Conservation (phyloP, 2,888 invertebrate genomes). For the Micoletzkya japonica region DNA sequence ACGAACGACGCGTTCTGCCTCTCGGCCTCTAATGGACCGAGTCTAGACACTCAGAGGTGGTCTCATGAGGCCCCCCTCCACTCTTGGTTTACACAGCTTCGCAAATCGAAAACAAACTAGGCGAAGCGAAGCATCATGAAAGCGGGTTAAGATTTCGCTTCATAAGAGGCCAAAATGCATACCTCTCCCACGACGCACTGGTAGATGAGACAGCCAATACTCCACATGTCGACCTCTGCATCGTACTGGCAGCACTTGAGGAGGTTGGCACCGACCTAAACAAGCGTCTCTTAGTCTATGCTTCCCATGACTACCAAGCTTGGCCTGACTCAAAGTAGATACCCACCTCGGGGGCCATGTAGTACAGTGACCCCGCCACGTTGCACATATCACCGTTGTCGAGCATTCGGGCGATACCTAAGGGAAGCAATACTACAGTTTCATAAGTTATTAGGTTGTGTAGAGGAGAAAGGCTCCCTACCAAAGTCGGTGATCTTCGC, state of each 20-base stretch:
- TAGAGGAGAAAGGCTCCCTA: conserved; percentile 15
- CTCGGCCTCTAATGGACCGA: too few species aligned
- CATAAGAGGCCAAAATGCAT: too few species aligned
- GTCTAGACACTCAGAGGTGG: too few species aligned
- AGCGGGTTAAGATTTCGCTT: too few species aligned
- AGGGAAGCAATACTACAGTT: background rate
- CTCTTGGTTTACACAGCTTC: too few species aligned
- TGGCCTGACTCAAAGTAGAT: background rate
- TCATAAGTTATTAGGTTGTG: background rate
- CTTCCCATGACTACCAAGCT: background rate
- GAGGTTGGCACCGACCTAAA: conserved; percentile 56
- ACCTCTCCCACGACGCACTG: conserved; percentile 59
- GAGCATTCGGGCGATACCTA: conserved; percentile 58
- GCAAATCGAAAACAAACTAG: too few species aligned
- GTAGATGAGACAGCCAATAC: conserved; percentile 61
- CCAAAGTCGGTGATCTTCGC: conserved; percentile 62
- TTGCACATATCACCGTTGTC: conserved; percentile 53
- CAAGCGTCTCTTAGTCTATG: background rate
- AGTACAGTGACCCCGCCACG: conserved; percentile 60
- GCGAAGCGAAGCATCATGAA: too few species aligned
- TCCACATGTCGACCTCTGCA: conserved; percentile 62
- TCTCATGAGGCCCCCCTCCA: too few species aligned
- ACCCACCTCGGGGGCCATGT: conserved; percentile 61
- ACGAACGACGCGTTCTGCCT: too few species aligned
- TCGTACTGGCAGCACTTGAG: conserved; percentile 53